phyloP scores from a whole-genome alignment of 2,888 invertebrate genomes.

The Pammene aurita region DNA sequence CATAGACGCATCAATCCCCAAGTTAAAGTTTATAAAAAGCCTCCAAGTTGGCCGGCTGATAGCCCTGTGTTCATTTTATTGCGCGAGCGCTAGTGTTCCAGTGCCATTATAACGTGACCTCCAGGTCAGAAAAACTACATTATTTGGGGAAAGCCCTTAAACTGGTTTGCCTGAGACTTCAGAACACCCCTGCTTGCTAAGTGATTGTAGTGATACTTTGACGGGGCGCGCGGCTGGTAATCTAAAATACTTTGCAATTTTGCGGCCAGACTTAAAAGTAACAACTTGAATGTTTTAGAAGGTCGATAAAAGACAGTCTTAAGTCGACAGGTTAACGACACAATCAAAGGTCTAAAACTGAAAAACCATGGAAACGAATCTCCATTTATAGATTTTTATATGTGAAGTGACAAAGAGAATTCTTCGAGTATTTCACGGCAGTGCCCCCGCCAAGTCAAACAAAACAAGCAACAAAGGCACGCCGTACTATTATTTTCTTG shows the following conservation, averaged over 20 bases:
- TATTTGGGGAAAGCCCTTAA: not conserved
- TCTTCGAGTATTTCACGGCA: too few species aligned
- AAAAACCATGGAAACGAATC: too few species aligned
- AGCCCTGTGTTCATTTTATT: not conserved
- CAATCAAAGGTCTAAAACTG: not conserved
- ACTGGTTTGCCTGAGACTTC: not conserved
- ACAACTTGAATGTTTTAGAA: slow-evolving; percentile 14
- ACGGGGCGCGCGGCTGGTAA: not conserved
- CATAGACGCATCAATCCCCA: slow-evolving; percentile 53
- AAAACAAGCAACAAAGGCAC: too few species aligned
- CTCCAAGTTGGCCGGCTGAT: slow-evolving; percentile 31
- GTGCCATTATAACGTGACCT: not conserved
- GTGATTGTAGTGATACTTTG: not conserved
- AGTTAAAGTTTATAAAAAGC: slow-evolving; percentile 40
- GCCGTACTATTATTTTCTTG: too few species aligned
- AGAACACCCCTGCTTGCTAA: not conserved
- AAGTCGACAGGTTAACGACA: not conserved
- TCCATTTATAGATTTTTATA: too few species aligned
- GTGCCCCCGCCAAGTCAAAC: too few species aligned
- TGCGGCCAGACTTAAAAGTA: slow-evolving; percentile 21
- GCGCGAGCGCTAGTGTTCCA: not conserved
- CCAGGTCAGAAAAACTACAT: not conserved
- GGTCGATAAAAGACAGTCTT: not conserved
- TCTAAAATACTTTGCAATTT: slow-evolving; percentile 13
- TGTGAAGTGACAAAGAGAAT: too few species aligned